Percentiles rank a stretch among this genome's conserved stretches.
These are phyloP conservation scores for Temnothorax longispinosus DNA, from an alignment of 1,140 invertebrate species.

Conservation along the genomic window DNA sequence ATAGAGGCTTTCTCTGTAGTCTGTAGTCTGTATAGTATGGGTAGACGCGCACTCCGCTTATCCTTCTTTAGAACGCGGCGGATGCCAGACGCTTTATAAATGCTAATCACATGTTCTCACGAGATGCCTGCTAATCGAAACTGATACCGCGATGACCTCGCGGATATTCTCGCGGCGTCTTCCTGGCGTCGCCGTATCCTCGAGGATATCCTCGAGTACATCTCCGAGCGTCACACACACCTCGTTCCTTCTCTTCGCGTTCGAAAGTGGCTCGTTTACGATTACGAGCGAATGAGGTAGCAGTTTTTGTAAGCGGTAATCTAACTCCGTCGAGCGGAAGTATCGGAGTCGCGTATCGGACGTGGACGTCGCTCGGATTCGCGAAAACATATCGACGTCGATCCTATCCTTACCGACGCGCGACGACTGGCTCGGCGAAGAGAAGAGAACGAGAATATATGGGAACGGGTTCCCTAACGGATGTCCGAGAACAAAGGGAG, in stretches of 20 bases:
- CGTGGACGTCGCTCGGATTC: conserved; percentile 24
- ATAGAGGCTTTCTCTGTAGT: conserved; percentile 52
- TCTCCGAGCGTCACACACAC: too few relatives aligned
- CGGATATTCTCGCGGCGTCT: not conserved
- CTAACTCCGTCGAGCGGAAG: not conserved
- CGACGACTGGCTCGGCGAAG: not conserved
- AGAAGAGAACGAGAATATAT: conserved; percentile 17
- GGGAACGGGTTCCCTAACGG: conserved; percentile 71
- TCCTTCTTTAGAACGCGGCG: conserved; percentile 1
- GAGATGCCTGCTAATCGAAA: conserved; percentile 8
- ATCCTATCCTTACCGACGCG: not conserved
- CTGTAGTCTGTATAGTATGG: too few relatives aligned
- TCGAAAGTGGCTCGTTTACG: too few relatives aligned
- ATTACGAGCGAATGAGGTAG: not conserved
- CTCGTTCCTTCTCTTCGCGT: not conserved
- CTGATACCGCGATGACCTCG: not conserved
- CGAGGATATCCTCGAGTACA: too few relatives aligned
- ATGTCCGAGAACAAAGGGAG: conserved; percentile 71
- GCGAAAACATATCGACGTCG: not conserved
- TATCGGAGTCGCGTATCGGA: conserved; percentile 2
- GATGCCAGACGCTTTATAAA: conserved; percentile 16
- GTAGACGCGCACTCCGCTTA: not conserved
- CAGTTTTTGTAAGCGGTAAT: not conserved
- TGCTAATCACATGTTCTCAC: conserved; percentile 9
- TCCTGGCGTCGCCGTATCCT: not conserved